Conservation (phyloP, 2,888 invertebrate species). For the Bombylius major region DNA sequence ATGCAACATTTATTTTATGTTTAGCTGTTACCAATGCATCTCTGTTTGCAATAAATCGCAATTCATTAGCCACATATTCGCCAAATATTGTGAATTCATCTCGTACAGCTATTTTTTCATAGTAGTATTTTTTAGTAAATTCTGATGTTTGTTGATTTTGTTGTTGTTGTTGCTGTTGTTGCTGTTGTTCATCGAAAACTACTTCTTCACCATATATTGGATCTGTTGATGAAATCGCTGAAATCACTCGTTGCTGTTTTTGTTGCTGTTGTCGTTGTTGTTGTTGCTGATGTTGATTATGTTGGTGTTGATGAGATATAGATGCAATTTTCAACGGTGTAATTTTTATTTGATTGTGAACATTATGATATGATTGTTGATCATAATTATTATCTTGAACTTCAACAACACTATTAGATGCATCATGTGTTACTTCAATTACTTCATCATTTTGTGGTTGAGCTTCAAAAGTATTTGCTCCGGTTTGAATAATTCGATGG, state of each 20-base stretch:
- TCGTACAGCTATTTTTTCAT: constrained; percentile 21
- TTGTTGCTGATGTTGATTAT: constrained; percentile 18
- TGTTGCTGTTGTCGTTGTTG: constrained; percentile 19
- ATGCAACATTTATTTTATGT: constrained; percentile 47
- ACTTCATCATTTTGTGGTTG: neutral
- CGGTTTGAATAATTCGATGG: neutral
- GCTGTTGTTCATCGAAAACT: constrained; percentile 12
- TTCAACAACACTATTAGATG: neutral
- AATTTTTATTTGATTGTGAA: too few species aligned
- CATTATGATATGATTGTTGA: constrained; percentile 8
- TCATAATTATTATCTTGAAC: constrained; percentile 5
- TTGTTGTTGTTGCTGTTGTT: constrained; percentile 16
- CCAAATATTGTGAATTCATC: constrained; percentile 47
- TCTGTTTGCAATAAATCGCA: constrained; percentile 43
- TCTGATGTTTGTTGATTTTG: neutral
- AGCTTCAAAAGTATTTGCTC: neutral
- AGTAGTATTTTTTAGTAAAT: neutral
- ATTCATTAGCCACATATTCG: constrained; percentile 47
- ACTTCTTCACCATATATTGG: neutral
- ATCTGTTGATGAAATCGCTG: neutral
- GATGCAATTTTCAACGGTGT: too few species aligned
- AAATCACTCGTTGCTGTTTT: constrained; percentile 18
- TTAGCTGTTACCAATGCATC: constrained; percentile 44
- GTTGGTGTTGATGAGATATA: too few species aligned
- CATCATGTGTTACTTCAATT: neutral